phyloP scores from a whole-genome alignment of 2,113 vertebrate genomes.

The Saimiri boliviensis region DNA sequence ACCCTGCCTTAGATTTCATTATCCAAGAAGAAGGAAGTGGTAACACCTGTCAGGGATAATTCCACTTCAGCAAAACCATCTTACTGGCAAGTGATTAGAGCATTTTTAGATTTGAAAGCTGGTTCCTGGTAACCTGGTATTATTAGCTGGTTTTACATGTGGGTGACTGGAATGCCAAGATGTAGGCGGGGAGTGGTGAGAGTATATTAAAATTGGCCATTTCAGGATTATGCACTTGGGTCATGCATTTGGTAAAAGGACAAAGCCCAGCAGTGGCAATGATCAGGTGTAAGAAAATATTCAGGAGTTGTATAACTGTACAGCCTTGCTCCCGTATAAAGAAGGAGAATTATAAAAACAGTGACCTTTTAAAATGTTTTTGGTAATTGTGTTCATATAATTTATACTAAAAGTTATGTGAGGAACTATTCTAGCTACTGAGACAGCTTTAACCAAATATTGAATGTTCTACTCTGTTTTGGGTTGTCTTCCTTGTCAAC shows the following conservation, averaged over 20 bases:
- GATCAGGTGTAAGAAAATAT: not conserved
- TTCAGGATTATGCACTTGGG: not conserved
- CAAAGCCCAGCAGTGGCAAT: not conserved
- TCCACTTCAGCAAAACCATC: slow-evolving; percentile 57
- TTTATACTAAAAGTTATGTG: slow-evolving; percentile 38
- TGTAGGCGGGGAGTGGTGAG: not conserved
- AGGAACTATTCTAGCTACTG: slow-evolving; percentile 16
- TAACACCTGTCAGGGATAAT: slow-evolving; percentile 69
- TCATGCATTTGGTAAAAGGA: slow-evolving; percentile 26
- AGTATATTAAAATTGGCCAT: not conserved
- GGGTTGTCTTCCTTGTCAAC: not conserved
- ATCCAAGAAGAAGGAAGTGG: slow-evolving; percentile 32
- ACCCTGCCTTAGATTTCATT: slow-evolving; percentile 44
- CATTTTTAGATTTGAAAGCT: slow-evolving; percentile 50
- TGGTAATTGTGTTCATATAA: slow-evolving; percentile 22
- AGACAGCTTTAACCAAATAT: slow-evolving; percentile 10
- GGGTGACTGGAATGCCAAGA: slow-evolving; percentile 3
- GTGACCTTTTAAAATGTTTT: slow-evolving; percentile 13
- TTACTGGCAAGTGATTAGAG: slow-evolving; percentile 66
- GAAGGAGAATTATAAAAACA: not conserved
- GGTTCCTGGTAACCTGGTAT: not conserved
- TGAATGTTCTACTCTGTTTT: not conserved
- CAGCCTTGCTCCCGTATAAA: slow-evolving; percentile 23
- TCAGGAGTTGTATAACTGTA: slow-evolving; percentile 1
- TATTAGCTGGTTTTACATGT: slow-evolving; percentile 1